Evolutionary conservation across 2,113 vertebrate species (phyloP).

Genomic region (Oncorhynchus mykiss): DNA sequence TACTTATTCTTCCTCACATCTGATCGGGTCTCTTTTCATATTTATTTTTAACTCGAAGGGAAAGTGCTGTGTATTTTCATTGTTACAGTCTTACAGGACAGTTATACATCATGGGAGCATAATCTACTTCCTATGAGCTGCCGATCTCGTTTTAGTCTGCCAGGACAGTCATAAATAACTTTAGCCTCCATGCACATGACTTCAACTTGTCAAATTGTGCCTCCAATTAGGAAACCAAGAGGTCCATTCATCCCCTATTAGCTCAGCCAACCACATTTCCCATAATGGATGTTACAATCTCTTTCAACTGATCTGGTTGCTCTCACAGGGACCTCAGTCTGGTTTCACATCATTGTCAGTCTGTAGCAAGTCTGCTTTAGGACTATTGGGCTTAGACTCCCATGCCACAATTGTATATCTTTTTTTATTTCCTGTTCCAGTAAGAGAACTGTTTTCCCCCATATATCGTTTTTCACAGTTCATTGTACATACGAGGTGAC

Average conservation of each 20-base stretch:
- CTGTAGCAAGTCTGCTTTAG: conserved; percentile 22
- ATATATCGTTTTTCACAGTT: no score
- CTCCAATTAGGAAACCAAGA: conserved; percentile 59
- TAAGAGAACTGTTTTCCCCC: no score
- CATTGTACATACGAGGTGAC: no score
- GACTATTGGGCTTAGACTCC: no score
- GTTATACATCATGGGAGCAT: background rate
- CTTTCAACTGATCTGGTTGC: conserved; percentile 46
- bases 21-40: no score
- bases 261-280: conserved; percentile 50
- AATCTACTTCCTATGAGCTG: background rate
- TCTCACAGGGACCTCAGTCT: conserved; percentile 8
- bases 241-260: conserved; percentile 56
- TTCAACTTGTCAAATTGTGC: conserved; percentile 53
- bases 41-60: no score
- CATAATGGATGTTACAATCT: conserved; percentile 32
- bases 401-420: background rate
- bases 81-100: background rate
- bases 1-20: no score
- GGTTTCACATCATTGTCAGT: background rate
- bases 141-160: background rate
- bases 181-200: conserved; percentile 59
- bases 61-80: no score
- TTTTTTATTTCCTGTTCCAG: no score
- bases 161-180: conserved; percentile 32